Evolutionary conservation across 1,140 invertebrate genomes (phyloP), one percentile per base, ranked within the genome.

Genomic region (Polypedilum pembai): DNA sequence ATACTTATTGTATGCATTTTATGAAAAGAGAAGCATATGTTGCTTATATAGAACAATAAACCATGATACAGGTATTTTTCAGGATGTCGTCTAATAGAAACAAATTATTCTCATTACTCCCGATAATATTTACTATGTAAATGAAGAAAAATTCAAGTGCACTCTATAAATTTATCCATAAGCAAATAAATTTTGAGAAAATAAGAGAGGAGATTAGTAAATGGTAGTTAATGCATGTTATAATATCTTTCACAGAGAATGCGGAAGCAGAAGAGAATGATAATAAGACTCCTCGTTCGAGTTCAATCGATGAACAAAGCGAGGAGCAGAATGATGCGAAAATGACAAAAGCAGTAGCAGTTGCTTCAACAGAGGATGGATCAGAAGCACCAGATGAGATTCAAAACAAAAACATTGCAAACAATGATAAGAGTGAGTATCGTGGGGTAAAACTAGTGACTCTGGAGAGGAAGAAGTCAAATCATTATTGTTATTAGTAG

Each of bases 271-370:
- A 18, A 69, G 45, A 56, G 45, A 12, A 56, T 33, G 24, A 33
- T 56, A 69, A 69, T 18, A 21, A 69, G 65, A 69, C 65, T n/a
- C 65, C 4, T 18, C 65, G 17, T 18, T 69, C 65, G 65, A 69
- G 65, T 69, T 18, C 20, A n/a, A 56, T n/a, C n/a, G 45, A 56
- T 56, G 45, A 56, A 12, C 45, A 56, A 56, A 56, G 24, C 24
- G 24, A 33, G 24, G 24, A 33, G 24, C 24, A 33, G 24, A 33
- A 33, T 33, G 24, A 33, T 33, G 24, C 24, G 5, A 33, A 33
- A 33, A 33, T 5, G n/a, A n/a, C n/a, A n/a, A n/a, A n/a, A 33
- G 24, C 24, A 33, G 24, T 33, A 3, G 5, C 5, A 33, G 1
- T 33, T 33, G 24, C 24, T 33, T 1, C 24, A 33, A 5, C 24